Conservation (phyloP, 2,797 vertebrate genomes). For the Cuniculus paca region DNA sequence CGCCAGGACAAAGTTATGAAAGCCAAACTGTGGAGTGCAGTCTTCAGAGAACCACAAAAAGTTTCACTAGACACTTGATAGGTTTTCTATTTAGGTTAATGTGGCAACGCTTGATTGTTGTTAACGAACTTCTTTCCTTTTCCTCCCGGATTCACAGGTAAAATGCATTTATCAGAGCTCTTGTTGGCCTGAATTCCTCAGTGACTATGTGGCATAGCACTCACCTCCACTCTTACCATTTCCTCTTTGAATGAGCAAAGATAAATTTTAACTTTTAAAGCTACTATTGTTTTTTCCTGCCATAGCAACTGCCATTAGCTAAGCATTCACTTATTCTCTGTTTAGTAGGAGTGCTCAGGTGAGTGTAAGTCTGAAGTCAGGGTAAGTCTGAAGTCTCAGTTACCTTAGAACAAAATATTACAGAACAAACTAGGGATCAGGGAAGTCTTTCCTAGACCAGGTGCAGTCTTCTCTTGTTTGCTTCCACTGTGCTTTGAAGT, state of each 20-base stretch:
- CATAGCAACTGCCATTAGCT: background rate
- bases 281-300: background rate
- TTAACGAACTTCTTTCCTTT: background rate
- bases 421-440: background rate
- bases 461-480: background rate
- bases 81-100: conserved; percentile 67
- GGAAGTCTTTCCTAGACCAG: background rate
- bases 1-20: conserved; percentile 43
- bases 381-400: background rate
- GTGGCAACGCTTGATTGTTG: conserved; percentile 10
- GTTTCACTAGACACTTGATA: conserved; percentile 57
- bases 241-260: conserved; percentile 56
- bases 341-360: background rate
- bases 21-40: conserved; percentile 35
- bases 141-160: background rate
- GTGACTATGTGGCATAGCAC: background rate
- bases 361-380: background rate
- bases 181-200: conserved; percentile 46
- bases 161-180: background rate
- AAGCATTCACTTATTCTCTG: background rate
- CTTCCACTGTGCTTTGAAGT: background rate
- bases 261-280: conserved; percentile 18
- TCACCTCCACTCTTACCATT: background rate
- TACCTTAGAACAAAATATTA: background rate
- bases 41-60: conserved; percentile 67